Evolutionary conservation across 1,140 invertebrate species (phyloP), one percentile per base, ranked within the genome.

Genomic region (Harlomillsia oculata): DNA sequence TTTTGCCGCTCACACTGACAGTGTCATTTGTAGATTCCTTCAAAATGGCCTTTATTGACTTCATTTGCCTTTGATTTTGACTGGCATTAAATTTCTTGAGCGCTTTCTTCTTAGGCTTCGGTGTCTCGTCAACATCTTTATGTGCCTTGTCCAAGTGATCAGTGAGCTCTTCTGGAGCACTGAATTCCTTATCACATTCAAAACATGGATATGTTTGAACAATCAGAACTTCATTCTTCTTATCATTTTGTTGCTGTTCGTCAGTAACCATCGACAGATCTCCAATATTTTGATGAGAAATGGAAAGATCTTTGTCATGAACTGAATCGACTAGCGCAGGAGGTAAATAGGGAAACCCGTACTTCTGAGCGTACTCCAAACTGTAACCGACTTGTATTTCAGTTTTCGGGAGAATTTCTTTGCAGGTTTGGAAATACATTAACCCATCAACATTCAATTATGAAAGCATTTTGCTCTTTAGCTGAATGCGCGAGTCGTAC

Each of bases 351-450:
- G 51, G 43, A 39, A 64, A 34, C 5, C 55, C 55, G 32, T 60
- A 64, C 32, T 59, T 56, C 34, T 55, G 45, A 20, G 63, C 59
- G 45, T 65, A 65, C 13, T 62, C 59, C 6, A 53, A 41, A 46
- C 55, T 53, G 55, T 61, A 62, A 40, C 59, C 56, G 36, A 62
- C 63, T 30, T 57, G 59, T 23, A 65, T 37, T 39, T 65, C 63
- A 14, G 59, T 58, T 54, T 61, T 59, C 25, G 63, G 59, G 21
- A 53, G 46, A 23, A 65, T 62, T 52, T 65, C 63, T 32, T 56
- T 57, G 18, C 50, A 62, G 14, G 63, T 62, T 13, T 56, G 59
- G 40, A 62, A 65, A 37, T 62, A 65, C 3, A 65, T 25, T 9
- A 53, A 23, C n/a, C 62, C 62, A 23, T 55, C 49, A 9, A 57